Conservation (phyloP, 2,888 invertebrate species). For the Drosophila meridionalis region DNA sequence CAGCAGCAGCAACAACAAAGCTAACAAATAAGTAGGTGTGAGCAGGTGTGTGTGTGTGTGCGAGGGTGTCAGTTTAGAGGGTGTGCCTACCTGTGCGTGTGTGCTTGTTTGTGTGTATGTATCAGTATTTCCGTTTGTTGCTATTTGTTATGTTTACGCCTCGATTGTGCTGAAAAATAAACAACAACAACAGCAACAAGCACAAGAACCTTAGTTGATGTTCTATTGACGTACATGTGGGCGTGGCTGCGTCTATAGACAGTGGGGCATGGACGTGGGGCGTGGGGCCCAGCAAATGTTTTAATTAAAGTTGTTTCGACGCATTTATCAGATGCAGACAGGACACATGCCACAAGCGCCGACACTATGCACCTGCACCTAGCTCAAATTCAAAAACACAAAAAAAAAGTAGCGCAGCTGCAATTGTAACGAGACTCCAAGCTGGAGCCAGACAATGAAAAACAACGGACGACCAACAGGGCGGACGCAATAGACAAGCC, state of each 20-base stretch:
- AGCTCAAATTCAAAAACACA: slow-evolving; percentile 30
- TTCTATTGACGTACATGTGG: slow-evolving; percentile 53
- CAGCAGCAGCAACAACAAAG: slow-evolving; percentile 23
- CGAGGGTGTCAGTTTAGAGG: slow-evolving; percentile 23
- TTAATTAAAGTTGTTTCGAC: slow-evolving; percentile 78
- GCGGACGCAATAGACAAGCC: slow-evolving; percentile 12
- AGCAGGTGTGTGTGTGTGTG: slow-evolving; percentile 12
- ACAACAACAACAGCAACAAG: slow-evolving; percentile 28
- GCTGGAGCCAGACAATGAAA: slow-evolving; percentile 29
- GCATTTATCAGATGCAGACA: slow-evolving; percentile 80
- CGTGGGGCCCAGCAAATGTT: slow-evolving; percentile 57
- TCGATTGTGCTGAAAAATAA: slow-evolving; percentile 77
- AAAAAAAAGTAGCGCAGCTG: slow-evolving; percentile 16
- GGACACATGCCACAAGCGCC: slow-evolving; percentile 66
- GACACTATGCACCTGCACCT: slow-evolving; percentile 42
- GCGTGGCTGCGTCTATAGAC: background rate
- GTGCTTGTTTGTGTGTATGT: slow-evolving; percentile 13
- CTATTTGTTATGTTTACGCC: slow-evolving; percentile 78
- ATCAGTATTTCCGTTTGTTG: slow-evolving; percentile 43
- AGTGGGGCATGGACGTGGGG: no score
- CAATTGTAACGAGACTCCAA: slow-evolving; percentile 42
- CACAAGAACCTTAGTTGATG: slow-evolving; percentile 60
- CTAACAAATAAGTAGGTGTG: slow-evolving; percentile 29
- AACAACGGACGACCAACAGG: slow-evolving; percentile 8
- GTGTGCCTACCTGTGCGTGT: slow-evolving; percentile 20